phyloP scores from a whole-genome alignment of 2,888 invertebrate genomes.

The Aspidiotus rigidus region DNA sequence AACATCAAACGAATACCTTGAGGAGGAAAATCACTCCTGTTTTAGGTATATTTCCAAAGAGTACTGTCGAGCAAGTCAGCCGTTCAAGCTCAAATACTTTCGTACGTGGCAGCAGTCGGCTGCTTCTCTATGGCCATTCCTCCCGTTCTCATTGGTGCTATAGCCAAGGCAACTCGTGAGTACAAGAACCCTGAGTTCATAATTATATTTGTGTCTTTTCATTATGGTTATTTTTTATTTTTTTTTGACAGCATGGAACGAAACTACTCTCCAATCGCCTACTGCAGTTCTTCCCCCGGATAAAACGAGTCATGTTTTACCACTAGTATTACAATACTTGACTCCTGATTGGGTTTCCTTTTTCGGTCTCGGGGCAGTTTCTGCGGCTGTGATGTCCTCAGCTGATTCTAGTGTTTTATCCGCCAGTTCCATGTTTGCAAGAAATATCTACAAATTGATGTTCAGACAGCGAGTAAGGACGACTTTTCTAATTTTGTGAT shows the following conservation, averaged over 20 bases:
- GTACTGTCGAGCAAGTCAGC: slow-evolving; percentile 95
- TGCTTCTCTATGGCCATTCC: slow-evolving; percentile 96
- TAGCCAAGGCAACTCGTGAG: slow-evolving; percentile 87
- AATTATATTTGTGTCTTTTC: not conserved
- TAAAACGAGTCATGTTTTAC: slow-evolving; percentile 89
- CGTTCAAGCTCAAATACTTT: slow-evolving; percentile 81
- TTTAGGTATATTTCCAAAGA: slow-evolving; percentile 90
- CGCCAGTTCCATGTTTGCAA: slow-evolving; percentile 97
- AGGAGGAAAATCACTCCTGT: not conserved
- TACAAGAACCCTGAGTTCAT: slow-evolving; percentile 35
- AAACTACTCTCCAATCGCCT: slow-evolving; percentile 72
- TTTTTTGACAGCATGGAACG: slow-evolving; percentile 75
- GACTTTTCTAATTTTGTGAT: not conserved
- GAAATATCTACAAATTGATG: slow-evolving; percentile 95
- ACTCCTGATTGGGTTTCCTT: slow-evolving; percentile 94
- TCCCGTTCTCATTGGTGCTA: slow-evolving; percentile 91
- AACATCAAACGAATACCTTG: not conserved
- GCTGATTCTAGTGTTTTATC: slow-evolving; percentile 97
- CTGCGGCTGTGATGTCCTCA: slow-evolving; percentile 98
- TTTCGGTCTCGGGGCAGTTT: slow-evolving; percentile 95
- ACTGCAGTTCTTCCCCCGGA: slow-evolving; percentile 59
- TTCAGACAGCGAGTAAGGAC: slow-evolving; percentile 75
- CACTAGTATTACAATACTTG: slow-evolving; percentile 91
- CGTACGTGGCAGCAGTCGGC: slow-evolving; percentile 91
- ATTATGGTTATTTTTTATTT: not conserved